Percentiles rank a stretch among this genome's conserved stretches.
Evolutionary conservation across 2,113 vertebrate species (phyloP).

Genomic region (Tor tambroides): DNA sequence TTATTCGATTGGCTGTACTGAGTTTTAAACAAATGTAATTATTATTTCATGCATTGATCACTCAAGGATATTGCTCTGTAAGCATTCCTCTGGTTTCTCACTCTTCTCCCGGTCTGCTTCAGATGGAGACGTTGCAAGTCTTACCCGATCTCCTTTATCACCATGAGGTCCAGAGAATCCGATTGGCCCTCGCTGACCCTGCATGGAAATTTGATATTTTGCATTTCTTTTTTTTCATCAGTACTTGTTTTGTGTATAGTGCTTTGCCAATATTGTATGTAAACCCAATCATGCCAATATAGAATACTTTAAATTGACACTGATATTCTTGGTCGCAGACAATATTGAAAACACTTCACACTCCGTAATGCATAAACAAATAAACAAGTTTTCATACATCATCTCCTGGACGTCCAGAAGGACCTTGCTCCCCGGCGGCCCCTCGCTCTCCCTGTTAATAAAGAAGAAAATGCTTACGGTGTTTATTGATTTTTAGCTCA

Average conservation of each 20-base stretch:
- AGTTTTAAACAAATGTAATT: background rate
- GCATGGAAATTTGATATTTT: background rate
- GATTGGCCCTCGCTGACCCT: slow-evolving; percentile 79
- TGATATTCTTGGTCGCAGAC: background rate
- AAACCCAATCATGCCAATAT: background rate
- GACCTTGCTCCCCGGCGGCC: slow-evolving; percentile 67
- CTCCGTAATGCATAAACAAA: background rate
- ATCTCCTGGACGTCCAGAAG: slow-evolving; percentile 75
- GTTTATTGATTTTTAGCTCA: background rate
- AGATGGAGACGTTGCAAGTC: slow-evolving; percentile 31
- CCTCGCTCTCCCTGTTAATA: slow-evolving; percentile 73
- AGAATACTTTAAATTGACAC: background rate
- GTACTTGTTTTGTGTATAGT: background rate
- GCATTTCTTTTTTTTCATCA: background rate
- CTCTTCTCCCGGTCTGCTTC: no score
- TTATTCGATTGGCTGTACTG: background rate
- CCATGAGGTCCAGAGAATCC: slow-evolving; percentile 73
- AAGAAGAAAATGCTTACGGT: slow-evolving; percentile 5
- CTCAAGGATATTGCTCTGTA: slow-evolving; percentile 9
- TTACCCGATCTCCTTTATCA: slow-evolving; percentile 79
- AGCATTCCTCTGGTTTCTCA: background rate
- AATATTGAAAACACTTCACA: background rate
- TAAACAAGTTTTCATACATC: slow-evolving; percentile 68
- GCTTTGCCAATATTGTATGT: background rate
- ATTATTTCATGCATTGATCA: background rate